Base-by-base conservation (phyloP, 2,888 invertebrate species). In the Campoplex nolae region DNA sequence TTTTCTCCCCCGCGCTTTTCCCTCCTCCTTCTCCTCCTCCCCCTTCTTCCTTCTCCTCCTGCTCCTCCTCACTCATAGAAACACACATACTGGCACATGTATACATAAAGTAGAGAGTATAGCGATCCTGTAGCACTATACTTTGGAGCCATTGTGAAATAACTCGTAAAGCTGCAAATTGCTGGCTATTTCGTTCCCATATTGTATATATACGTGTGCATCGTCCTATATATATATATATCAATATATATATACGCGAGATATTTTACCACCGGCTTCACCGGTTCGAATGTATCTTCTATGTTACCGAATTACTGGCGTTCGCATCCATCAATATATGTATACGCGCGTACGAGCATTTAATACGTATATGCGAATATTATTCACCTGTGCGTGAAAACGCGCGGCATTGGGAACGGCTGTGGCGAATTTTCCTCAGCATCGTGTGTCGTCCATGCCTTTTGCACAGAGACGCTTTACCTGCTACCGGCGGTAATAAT, bases 61-160 rank as follows among this genome's bases (percentile, higher is more conserved):
- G 56, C 74, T 77, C 54, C 35, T 28, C 38, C 48, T 77, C 54
- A 42, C 71, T 68, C 68, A 51, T 56, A 23, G 16, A 35, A 32
- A 38, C 38, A 62, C 75, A 38, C 77, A 71, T 62, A 79, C 48
- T 71, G 56, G 28, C 62, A 54, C 71, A 74, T 85, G 54, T 48
- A 48, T 85, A 70, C 83, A 84, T 81, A 85, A 23, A 85, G 18
- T 62, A 68, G 35, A 42, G 74, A 82, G 75, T 68, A 67, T 68
- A 86, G 88, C 89, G 90, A 92, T 91, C 90, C 89, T 92, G 74
- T 91, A 91, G 91, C 92, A 92, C 94, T 93, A 93, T 94, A 94
- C 94, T 94, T 94, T 94, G 94, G 93, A 94, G 94, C 94, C 94
- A 94, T 94, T 94, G 94, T 92, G 94, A 93, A 94, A 94, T 94